A percentile compares a stretch with the other conserved stretches of the same genome.
Conservation (phyloP, 2,888 invertebrate genomes). For the Nomada flava region DNA sequence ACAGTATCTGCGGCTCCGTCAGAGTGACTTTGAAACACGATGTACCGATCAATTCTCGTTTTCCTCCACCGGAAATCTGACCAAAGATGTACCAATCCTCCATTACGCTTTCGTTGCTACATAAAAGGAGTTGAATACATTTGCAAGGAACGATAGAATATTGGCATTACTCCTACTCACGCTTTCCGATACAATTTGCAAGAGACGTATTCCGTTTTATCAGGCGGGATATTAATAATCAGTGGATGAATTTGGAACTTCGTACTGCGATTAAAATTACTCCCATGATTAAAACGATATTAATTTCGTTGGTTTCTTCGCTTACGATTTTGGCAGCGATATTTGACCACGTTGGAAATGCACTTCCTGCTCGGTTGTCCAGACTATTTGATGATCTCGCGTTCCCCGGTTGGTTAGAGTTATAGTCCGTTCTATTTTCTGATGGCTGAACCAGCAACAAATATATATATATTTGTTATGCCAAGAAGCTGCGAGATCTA, state of each 20-base stretch:
- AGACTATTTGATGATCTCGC: constrained; percentile 85
- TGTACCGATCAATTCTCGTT: constrained; percentile 85
- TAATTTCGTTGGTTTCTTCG: not conserved
- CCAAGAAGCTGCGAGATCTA: not conserved
- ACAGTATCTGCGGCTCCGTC: constrained; percentile 86
- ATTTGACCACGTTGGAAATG: constrained; percentile 44
- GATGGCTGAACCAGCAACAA: constrained; percentile 61
- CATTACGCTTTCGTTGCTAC: constrained; percentile 81
- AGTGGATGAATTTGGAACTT: constrained; percentile 71
- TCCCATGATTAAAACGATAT: not conserved
- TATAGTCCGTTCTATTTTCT: constrained; percentile 78
- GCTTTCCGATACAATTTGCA: constrained; percentile 70
- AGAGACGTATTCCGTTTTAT: constrained; percentile 45
- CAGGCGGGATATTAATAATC: constrained; percentile 69
- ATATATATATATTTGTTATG: not conserved
- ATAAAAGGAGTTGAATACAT: not conserved
- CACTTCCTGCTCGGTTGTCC: constrained; percentile 61
- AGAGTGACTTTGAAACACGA: constrained; percentile 86
- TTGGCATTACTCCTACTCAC: constrained; percentile 64
- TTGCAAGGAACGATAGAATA: not conserved
- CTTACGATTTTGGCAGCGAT: constrained; percentile 24
- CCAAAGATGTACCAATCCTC: constrained; percentile 87
- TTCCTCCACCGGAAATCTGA: constrained; percentile 85
- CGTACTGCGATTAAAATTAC: constrained; percentile 48
- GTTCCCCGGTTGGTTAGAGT: constrained; percentile 86